Conservation (phyloP, 2,888 invertebrate genomes). For the Drosophila meridiana region DNA sequence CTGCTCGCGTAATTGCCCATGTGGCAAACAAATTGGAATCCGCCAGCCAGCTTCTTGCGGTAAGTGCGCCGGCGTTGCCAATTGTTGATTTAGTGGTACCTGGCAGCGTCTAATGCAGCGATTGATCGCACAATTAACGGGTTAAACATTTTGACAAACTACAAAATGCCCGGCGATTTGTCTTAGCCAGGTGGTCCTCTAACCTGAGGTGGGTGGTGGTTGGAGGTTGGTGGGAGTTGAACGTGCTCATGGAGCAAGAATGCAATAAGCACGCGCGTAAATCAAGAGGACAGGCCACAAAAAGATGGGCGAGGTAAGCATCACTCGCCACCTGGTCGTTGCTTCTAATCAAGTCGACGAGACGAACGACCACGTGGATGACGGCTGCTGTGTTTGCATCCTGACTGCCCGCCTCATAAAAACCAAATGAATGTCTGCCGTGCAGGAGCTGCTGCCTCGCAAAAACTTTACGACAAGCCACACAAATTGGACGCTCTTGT, state of each 20-base stretch:
- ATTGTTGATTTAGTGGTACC: slow-evolving; percentile 72
- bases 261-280: slow-evolving; percentile 76
- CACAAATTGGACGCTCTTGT: slow-evolving; percentile 74
- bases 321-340: slow-evolving; percentile 56
- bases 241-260: slow-evolving; percentile 34
- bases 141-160: slow-evolving; percentile 73
- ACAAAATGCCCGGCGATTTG: slow-evolving; percentile 68
- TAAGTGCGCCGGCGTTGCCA: slow-evolving; percentile 58
- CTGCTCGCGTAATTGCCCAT: slow-evolving; percentile 59
- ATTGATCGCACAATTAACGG: slow-evolving; percentile 72
- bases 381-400: slow-evolving; percentile 39
- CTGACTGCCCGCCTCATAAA: slow-evolving; percentile 67
- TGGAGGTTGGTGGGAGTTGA: slow-evolving; percentile 26
- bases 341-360: slow-evolving; percentile 64
- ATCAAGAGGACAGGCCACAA: slow-evolving; percentile 77
- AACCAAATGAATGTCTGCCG: slow-evolving; percentile 68
- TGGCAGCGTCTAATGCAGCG: slow-evolving; percentile 58
- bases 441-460: slow-evolving; percentile 42
- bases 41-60: slow-evolving; percentile 30
- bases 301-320: slow-evolving; percentile 29
- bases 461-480: slow-evolving; percentile 80
- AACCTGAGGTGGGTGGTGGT: slow-evolving; percentile 51
- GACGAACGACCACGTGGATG: slow-evolving; percentile 37
- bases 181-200: slow-evolving; percentile 44
- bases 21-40: slow-evolving; percentile 63